Evolutionary conservation across 2,113 vertebrate genomes (phyloP).

Genomic region (Colaptes auratus): DNA sequence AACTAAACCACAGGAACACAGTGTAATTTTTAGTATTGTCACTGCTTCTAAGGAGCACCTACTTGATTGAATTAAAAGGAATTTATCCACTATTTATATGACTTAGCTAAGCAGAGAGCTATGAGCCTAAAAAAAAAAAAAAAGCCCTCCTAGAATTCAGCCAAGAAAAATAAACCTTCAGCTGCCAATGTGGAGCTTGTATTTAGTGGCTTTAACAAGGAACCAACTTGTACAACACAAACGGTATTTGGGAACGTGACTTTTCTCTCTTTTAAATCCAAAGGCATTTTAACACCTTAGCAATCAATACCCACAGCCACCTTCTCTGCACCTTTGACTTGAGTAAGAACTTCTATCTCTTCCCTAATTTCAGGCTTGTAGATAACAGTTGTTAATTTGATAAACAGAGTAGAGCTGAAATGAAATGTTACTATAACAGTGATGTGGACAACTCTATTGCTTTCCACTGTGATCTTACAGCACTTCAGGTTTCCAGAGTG

Average conservation of each 20-base stretch:
- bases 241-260: not conserved
- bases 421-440: not conserved
- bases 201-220: conserved; percentile 26
- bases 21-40: conserved; percentile 12
- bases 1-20: not conserved
- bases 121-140: conserved; percentile 41
- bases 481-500: not conserved
- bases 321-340: not conserved
- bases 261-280: conserved; percentile 3
- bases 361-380: not conserved
- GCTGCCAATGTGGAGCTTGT: conserved; percentile 27
- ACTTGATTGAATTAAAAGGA: conserved; percentile 36
- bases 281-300: not conserved
- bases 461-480: not conserved
- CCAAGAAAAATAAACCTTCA: conserved; percentile 50
- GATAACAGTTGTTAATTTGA: not conserved
- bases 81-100: not conserved
- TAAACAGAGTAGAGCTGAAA: not conserved
- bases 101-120: conserved; percentile 27
- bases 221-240: conserved; percentile 8
- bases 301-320: not conserved
- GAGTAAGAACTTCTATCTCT: not conserved
- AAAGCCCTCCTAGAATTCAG: not conserved
- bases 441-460: not conserved
- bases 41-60: conserved; percentile 11